phyloP scores from a whole-genome alignment of 2,113 vertebrate species.

The Hydrolagus affinis region DNA sequence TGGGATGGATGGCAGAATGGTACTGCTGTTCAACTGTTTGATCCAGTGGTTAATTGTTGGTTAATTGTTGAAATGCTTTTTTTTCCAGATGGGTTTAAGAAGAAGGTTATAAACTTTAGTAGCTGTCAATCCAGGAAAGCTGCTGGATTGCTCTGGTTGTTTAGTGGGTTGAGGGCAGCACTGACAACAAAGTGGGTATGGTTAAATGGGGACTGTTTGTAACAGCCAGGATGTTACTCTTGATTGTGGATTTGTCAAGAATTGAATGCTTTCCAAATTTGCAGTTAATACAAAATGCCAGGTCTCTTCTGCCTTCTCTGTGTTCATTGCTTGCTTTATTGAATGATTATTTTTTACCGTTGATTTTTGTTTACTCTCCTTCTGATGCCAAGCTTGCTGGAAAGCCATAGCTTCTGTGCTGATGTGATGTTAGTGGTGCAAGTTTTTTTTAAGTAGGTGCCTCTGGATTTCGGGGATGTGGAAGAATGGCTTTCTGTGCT shows the following conservation, averaged over 20 bases:
- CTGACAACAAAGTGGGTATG: not conserved
- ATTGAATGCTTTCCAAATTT: not conserved
- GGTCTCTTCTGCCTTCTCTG: not conserved
- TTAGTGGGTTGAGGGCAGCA: not conserved
- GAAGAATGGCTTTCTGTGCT: too few species aligned
- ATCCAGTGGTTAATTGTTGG: not conserved
- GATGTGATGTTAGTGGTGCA: too few species aligned
- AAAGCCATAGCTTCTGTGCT: not conserved
- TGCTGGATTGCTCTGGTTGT: not conserved
- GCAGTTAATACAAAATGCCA: not conserved
- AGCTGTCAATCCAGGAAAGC: not conserved
- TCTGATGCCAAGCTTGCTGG: too few species aligned
- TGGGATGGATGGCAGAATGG: not conserved
- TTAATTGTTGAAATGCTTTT: conserved; percentile 9
- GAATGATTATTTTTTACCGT: not conserved
- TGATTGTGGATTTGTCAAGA: not conserved
- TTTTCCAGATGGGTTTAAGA: not conserved
- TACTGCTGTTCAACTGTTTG: not conserved
- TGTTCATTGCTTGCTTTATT: not conserved
- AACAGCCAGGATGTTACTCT: conserved; percentile 19
- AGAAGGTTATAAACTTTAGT: not conserved
- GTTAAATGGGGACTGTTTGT: not conserved
- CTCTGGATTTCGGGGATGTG: too few species aligned
- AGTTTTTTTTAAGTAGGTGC: too few species aligned
- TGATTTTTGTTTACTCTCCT: not conserved